phyloP scores from a whole-genome alignment of 2,113 vertebrate genomes.

The Zonotrichia leucophrys region DNA sequence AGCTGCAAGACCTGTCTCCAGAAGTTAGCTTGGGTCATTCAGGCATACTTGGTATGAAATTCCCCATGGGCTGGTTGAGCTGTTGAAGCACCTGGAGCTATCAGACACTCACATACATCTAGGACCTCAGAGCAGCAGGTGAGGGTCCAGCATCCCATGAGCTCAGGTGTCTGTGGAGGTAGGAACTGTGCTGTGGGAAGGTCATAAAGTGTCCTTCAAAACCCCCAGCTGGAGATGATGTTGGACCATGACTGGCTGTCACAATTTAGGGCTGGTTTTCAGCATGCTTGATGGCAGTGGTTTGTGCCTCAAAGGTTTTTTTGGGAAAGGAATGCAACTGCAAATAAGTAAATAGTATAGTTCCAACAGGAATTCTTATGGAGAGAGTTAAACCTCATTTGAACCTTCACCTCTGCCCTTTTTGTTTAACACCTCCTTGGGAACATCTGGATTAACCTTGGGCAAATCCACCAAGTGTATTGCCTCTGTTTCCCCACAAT shows the following conservation, averaged over 20 bases:
- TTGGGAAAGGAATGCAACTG: not conserved
- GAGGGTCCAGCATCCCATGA: not conserved
- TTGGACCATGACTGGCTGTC: not conserved
- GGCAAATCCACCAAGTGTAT: not conserved
- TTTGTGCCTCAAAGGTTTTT: not conserved
- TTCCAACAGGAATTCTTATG: not conserved
- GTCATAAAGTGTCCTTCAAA: not conserved
- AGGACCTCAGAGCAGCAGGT: not conserved
- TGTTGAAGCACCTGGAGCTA: not conserved
- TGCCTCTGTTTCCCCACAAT: not conserved
- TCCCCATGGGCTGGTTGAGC: not conserved
- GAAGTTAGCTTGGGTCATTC: not conserved
- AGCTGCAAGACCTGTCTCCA: not conserved
- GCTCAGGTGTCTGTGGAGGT: rapidly evolving
- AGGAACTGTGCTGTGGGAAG: not conserved
- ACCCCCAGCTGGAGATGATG: not conserved
- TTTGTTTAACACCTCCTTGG: not conserved
- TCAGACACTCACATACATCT: not conserved
- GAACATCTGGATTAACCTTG: constrained; percentile 19
- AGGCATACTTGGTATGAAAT: not conserved
- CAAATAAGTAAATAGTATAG: not conserved
- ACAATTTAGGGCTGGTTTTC: not conserved
- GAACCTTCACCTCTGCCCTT: not conserved
- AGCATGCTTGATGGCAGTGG: not conserved
- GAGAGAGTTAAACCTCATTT: not conserved